Evolutionary conservation across 2,797 vertebrate species (phyloP).

Genomic region (Mus spretus): DNA sequence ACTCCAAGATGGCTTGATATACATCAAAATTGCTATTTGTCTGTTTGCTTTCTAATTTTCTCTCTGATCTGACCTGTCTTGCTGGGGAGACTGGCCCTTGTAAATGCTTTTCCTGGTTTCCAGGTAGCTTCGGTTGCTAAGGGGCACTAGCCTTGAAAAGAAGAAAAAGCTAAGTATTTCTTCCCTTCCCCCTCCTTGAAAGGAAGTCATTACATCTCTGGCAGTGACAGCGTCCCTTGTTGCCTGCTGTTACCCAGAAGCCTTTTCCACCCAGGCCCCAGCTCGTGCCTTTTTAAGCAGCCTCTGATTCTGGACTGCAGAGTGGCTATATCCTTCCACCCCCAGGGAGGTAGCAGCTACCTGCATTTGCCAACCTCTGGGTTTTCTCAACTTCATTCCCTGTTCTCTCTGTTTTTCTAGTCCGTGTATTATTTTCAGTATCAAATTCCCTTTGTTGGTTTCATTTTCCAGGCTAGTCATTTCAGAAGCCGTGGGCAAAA

Average conservation of each 20-base stretch:
- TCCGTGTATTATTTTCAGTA: not conserved
- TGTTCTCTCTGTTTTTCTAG: constrained; percentile 27
- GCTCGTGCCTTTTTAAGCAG: not conserved
- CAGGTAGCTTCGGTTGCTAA: constrained; percentile 17
- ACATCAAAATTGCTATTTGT: not conserved
- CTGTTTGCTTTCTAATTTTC: not conserved
- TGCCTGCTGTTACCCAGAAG: not conserved
- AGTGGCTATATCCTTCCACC: not conserved
- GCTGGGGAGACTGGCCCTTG: not conserved
- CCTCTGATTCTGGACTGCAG: not conserved
- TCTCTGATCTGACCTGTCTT: not conserved
- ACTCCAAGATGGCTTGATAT: not conserved
- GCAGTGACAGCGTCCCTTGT: not conserved
- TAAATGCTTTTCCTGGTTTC: not conserved
- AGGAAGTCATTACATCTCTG: not conserved
- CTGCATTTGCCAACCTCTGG: not conserved
- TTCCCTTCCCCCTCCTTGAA: not conserved
- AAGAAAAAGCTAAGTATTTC: not conserved
- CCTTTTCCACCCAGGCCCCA: not conserved
- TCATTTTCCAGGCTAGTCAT: constrained; percentile 36
- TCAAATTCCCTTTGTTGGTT: constrained; percentile 39
- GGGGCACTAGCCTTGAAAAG: not conserved
- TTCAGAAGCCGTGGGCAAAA: constrained; percentile 4
- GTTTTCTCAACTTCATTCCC: not conserved
- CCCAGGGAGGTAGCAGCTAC: not conserved